A percentile compares a stretch with the other conserved stretches of the same genome.
Conservation (phyloP, 2,113 vertebrate species). For the Sander lucioperca region DNA sequence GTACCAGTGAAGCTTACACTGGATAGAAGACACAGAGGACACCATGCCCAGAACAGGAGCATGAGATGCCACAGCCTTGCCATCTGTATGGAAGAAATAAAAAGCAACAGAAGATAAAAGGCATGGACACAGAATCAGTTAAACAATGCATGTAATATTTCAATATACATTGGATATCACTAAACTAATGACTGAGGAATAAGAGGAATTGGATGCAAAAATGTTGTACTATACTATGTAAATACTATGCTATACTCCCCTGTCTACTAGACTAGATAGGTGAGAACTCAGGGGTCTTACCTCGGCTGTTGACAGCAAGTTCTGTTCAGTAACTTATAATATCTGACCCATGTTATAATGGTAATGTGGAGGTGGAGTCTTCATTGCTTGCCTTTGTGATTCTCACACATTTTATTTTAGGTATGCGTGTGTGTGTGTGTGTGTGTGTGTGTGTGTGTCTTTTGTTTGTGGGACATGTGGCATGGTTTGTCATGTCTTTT, state of each 20-base stretch:
- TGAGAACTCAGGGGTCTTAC: neutral
- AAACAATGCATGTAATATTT: neutral
- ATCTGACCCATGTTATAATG: neutral
- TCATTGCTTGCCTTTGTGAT: neutral
- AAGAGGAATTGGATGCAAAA: too few species aligned
- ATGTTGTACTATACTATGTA: too few species aligned
- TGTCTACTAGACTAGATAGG: too few species aligned
- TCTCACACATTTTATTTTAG: neutral
- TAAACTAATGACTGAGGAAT: neutral
- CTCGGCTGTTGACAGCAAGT: neutral
- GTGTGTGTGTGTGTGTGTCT: too few species aligned
- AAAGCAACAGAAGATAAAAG: neutral
- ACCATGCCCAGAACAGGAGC: conserved; percentile 37
- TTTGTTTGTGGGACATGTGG: too few species aligned
- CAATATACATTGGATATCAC: neutral
- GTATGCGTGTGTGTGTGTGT: too few species aligned
- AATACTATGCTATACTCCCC: neutral
- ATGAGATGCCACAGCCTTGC: neutral
- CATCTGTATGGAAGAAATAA: conserved; percentile 24
- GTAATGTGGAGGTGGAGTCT: neutral
- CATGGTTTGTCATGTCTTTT: too few species aligned
- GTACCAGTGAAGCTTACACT: conserved; percentile 2
- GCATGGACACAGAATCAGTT: neutral
- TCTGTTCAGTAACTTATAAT: neutral
- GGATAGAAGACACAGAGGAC: conserved; percentile 1